phyloP scores from a whole-genome alignment of 2,888 invertebrate species.

The Leptopilina syphax region DNA sequence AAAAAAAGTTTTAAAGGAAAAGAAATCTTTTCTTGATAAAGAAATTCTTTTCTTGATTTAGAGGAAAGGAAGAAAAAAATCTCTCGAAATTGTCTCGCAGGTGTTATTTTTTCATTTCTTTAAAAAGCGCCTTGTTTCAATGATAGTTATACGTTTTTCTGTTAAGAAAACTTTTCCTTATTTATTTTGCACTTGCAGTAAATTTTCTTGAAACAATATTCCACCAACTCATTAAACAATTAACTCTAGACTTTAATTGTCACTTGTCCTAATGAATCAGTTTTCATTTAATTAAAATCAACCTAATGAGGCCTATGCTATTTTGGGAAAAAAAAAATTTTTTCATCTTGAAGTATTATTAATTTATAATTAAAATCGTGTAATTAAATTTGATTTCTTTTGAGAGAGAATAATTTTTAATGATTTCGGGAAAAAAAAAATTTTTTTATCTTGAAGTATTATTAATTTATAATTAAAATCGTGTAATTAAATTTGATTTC shows the following conservation, averaged over 20 bases:
- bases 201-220: conserved; percentile 1
- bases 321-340: too few relatives aligned
- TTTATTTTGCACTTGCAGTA: neutral
- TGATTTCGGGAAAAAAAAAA: too few relatives aligned
- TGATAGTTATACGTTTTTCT: neutral
- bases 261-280: neutral
- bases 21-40: neutral
- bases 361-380: too few relatives aligned
- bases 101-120: conserved; percentile 9
- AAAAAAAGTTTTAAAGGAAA: neutral
- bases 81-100: neutral
- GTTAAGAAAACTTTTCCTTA: neutral
- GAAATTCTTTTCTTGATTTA: neutral
- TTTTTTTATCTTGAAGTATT: too few relatives aligned
- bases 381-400: neutral
- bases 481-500: neutral
- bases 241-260: neutral
- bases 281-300: neutral
- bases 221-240: neutral
- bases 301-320: neutral
- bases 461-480: too few relatives aligned
- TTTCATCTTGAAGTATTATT: too few relatives aligned
- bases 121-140: neutral
- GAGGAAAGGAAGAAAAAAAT: neutral
- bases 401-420: too few relatives aligned